Evolutionary conservation across 2,888 invertebrate genomes (phyloP), one percentile per base, ranked within the genome.

Genomic region (Sarcophaga variegata): DNA sequence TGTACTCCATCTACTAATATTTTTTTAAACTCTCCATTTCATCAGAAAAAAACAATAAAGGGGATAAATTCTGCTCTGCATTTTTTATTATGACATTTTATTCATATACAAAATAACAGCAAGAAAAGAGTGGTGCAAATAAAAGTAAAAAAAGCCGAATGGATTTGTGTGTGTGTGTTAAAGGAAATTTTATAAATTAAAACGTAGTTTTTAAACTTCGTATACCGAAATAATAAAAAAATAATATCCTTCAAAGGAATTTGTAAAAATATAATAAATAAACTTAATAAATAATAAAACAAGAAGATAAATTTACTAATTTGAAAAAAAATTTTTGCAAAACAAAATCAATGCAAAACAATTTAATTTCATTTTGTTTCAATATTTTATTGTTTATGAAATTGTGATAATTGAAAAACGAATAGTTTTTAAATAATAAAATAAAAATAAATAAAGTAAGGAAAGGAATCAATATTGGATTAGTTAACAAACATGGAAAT

Each of bases 401-500:
- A 84, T 87, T 86, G 88, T 88, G 84, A 81, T 85, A 88, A 87
- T 60, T 81, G 66, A 81, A 64, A 80, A 86, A 84, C 74, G 63
- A 80, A 77, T 80, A 74, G 47, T 62, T 71, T 60, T 64, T 60
- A 78, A 71, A 70, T 59, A 74, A 74, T 70, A 79, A 81, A 71
- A 11, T 76, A 76, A 63, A 83, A 83, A 49, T 0, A 80, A 20
- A 75, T 69, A 86, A 83, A 66, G 84, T 85, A 70, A 82, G 74
- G 74, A 83, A 88, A 88, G 74, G 83, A 88, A 85, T 88, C 85
- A 85, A 76, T 59, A 87, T 87, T 78, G 74, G 62, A 75, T 66
- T 75, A 86, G 76, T 81, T 72, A 81, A 71, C 79, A 89, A 89
- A 90, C 81, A 90, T 91, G 91, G 90, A 91, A 90, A 87, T 90